phyloP scores from a whole-genome alignment of 2,797 vertebrate species.

The Delichon dasypus region DNA sequence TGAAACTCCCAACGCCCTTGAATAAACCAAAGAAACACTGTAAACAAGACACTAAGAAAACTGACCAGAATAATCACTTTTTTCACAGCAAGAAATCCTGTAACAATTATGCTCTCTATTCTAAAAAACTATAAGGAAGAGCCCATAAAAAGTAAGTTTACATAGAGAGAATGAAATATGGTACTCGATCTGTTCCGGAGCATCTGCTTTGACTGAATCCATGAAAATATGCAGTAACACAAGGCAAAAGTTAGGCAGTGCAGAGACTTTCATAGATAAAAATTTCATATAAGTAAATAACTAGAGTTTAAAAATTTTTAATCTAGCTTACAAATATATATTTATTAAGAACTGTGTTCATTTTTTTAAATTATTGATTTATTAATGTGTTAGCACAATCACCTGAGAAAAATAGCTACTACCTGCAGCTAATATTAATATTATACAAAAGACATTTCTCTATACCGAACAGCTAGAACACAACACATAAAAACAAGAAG shows the following conservation, averaged over 20 bases:
- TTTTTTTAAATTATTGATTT: neutral
- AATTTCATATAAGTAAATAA: neutral
- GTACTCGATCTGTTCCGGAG: neutral
- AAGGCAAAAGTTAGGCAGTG: neutral
- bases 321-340: neutral
- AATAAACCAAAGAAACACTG: neutral
- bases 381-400: neutral
- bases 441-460: neutral
- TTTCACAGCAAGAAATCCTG: neutral
- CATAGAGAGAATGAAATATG: neutral
- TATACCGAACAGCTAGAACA: neutral
- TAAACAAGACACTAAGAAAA: neutral
- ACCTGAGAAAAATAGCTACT: neutral
- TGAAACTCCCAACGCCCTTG: constrained; percentile 88
- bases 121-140: neutral
- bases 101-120: neutral
- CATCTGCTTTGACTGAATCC: neutral
- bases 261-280: neutral
- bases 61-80: neutral
- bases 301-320: neutral
- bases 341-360: neutral
- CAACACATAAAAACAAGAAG: neutral
- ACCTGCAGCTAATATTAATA: neutral
- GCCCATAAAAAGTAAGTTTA: neutral
- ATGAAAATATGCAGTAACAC: neutral